Evolutionary conservation across 2,888 invertebrate genomes (phyloP).

Genomic region (Archips crataeganus): DNA sequence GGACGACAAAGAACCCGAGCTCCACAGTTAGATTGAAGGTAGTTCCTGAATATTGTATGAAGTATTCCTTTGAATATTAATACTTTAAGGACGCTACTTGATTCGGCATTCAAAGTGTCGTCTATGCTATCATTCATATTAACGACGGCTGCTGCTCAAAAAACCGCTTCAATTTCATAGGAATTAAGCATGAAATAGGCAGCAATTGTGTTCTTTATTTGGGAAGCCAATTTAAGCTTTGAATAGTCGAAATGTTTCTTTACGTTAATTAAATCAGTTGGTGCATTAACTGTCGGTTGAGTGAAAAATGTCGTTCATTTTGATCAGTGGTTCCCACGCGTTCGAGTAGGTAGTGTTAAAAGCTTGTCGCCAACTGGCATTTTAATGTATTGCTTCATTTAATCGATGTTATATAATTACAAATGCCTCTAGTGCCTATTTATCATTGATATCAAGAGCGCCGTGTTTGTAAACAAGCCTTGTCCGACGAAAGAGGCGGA

Average conservation of each 20-base stretch:
- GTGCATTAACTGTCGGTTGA: conserved; percentile 60
- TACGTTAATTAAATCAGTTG: conserved; percentile 42
- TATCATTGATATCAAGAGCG: conserved; percentile 17
- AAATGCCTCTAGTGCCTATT: conserved; percentile 9
- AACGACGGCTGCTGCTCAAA: conserved; percentile 49
- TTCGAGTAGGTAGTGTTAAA: conserved; percentile 56
- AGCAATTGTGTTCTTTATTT: conserved; percentile 50
- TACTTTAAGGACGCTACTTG: conserved; percentile 20
- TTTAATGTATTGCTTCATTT: conserved; percentile 39
- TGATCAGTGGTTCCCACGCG: conserved; percentile 60
- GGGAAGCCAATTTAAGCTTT: conserved; percentile 34
- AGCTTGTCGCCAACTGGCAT: conserved; percentile 46
- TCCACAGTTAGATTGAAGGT: conserved; percentile 40
- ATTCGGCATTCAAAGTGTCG: conserved; percentile 10
- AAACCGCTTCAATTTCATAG: conserved; percentile 54
- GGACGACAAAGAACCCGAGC: conserved; percentile 50
- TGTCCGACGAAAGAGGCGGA: conserved; percentile 10
- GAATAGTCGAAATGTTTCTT: conserved; percentile 42
- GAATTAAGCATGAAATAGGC: conserved; percentile 64
- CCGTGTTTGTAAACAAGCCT: conserved; percentile 29
- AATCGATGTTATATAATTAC: conserved; percentile 28
- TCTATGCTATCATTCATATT: conserved; percentile 26
- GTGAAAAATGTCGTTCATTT: conserved; percentile 62
- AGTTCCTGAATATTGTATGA: conserved; percentile 32
- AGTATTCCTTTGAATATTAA: conserved; percentile 31